phyloP scores from a whole-genome alignment of 2,888 invertebrate species.

The Calliopum simillimum region DNA sequence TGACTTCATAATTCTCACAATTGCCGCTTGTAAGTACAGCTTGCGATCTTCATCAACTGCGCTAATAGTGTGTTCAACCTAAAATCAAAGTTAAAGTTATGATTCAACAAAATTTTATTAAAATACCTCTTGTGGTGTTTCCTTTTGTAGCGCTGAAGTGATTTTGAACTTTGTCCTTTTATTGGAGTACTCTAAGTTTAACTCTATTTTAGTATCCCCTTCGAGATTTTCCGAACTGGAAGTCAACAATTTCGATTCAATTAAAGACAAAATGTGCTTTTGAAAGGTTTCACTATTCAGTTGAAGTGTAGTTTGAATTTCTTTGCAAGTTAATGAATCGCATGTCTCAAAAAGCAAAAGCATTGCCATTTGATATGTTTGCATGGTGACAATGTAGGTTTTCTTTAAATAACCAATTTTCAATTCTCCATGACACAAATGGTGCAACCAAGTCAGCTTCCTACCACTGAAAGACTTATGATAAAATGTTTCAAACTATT shows the following conservation, averaged over 20 bases:
- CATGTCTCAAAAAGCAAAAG: conserved; percentile 82
- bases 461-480: conserved; percentile 89
- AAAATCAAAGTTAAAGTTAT: conserved; percentile 31
- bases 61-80: conserved; percentile 77
- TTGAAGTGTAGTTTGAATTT: conserved; percentile 80
- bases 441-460: conserved; percentile 96
- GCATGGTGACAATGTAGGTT: conserved; percentile 87
- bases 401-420: conserved; percentile 84
- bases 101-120: neutral
- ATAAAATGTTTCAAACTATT: conserved; percentile 90
- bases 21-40: conserved; percentile 93
- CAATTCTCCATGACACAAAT: conserved; percentile 90
- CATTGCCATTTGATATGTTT: conserved; percentile 90
- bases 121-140: conserved; percentile 78
- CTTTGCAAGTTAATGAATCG: conserved; percentile 76
- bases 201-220: conserved; percentile 69
- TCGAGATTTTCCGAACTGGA: conserved; percentile 69
- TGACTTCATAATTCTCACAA: conserved; percentile 94
- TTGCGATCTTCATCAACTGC: conserved; percentile 95
- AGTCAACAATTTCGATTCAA: conserved; percentile 85
- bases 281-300: conserved; percentile 85
- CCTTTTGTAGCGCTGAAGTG: conserved; percentile 81
- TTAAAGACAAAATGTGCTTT: conserved; percentile 84
- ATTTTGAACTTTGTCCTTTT: conserved; percentile 93
- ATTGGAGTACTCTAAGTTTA: conserved; percentile 88